These are phyloP conservation scores for Sinocyclocheilus rhinocerous DNA, from an alignment of 2,113 vertebrate genomes.

Conservation along the genomic window DNA sequence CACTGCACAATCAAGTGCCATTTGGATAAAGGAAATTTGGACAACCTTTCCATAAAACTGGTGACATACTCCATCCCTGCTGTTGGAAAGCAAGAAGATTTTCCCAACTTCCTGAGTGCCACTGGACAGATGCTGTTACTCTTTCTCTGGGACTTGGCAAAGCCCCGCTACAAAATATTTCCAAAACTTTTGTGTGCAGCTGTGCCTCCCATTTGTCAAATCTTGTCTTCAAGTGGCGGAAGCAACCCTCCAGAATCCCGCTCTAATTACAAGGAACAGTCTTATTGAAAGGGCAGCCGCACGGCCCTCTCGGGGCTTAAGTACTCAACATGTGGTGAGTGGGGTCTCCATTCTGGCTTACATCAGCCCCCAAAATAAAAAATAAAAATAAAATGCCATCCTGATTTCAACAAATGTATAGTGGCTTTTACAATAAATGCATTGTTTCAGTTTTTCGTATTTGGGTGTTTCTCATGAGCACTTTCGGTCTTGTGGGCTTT, in stretches of 20 bases:
- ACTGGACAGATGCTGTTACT: constrained; percentile 72
- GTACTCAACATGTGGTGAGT: constrained; percentile 56
- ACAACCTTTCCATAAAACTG: constrained; percentile 69
- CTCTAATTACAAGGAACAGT: constrained; percentile 56
- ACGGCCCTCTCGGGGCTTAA: constrained; percentile 49
- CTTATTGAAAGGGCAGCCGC: constrained; percentile 44
- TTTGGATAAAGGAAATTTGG: constrained; percentile 73
- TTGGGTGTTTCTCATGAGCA: background rate
- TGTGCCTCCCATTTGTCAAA: constrained; percentile 81
- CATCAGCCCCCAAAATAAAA: constrained; percentile 16
- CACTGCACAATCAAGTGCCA: constrained; percentile 53
- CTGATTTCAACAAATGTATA: constrained; percentile 43
- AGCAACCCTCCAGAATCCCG: constrained; percentile 68
- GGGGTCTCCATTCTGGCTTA: constrained; percentile 47
- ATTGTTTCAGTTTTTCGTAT: constrained; percentile 31
- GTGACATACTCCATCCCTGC: constrained; percentile 54
- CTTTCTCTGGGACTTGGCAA: constrained; percentile 68
- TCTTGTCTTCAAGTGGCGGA: constrained; percentile 71
- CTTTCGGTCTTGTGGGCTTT: background rate
- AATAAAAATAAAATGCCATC: constrained; percentile 51
- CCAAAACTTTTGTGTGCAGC: constrained; percentile 78
- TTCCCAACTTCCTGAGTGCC: constrained; percentile 60
- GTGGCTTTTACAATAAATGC: constrained; percentile 37
- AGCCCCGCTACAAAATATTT: constrained; percentile 70
- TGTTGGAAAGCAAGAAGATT: constrained; percentile 53